Conservation (phyloP, 2,113 vertebrate species). For the Eonycteris spelaea region DNA sequence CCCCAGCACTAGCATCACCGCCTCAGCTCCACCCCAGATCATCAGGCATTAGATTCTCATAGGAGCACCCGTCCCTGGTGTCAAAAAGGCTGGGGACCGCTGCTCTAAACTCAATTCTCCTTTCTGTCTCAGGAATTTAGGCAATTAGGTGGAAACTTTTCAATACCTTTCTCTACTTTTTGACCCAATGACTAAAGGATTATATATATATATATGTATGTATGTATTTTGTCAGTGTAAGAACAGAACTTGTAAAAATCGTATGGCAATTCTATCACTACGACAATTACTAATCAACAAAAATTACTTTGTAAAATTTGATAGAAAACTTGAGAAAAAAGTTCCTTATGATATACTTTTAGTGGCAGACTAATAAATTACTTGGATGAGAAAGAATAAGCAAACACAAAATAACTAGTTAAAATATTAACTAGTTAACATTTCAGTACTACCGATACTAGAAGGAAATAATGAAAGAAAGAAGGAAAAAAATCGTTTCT, state of each 20-base stretch:
- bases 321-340: constrained; percentile 12
- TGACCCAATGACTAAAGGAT: constrained; percentile 25
- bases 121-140: neutral
- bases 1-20: no score
- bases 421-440: neutral
- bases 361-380: constrained; percentile 67
- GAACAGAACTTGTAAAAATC: neutral
- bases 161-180: constrained; percentile 32
- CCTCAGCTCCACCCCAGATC: no score
- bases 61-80: no score
- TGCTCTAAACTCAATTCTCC: neutral
- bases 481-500: constrained; percentile 48
- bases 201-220: no score
- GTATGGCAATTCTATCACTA: neutral
- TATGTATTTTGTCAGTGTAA: neutral
- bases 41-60: no score
- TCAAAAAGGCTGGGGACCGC: no score
- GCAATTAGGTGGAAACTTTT: neutral
- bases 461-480: constrained; percentile 41
- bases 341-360: constrained; percentile 8
- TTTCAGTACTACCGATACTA: constrained; percentile 53
- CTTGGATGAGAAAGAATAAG: constrained; percentile 55
- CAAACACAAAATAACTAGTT: constrained; percentile 67
- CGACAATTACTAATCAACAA: neutral
- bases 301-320: constrained; percentile 47